These are phyloP conservation scores for Lepus timidus DNA, from an alignment of 2,113 vertebrate genomes.

Conservation along the genomic window DNA sequence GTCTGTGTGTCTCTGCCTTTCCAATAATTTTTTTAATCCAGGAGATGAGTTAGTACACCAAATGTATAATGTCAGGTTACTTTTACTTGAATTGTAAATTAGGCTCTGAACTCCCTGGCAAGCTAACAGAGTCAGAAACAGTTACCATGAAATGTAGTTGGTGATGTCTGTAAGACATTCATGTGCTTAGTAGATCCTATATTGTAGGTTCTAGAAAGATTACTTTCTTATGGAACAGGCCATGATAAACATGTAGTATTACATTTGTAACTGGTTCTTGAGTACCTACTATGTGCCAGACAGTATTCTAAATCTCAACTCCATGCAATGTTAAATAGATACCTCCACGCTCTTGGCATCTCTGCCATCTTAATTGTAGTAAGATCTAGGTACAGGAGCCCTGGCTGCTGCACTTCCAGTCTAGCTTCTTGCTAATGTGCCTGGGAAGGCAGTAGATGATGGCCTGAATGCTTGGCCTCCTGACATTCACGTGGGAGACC, in stretches of 20 bases:
- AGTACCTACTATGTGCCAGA: neutral
- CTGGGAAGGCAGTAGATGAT: too few species aligned
- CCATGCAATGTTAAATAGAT: neutral
- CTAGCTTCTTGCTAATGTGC: too few species aligned
- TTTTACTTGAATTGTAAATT: neutral
- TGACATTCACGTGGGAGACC: too few species aligned
- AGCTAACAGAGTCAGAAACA: neutral
- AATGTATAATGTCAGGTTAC: neutral
- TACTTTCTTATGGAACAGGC: slow-evolving; percentile 33
- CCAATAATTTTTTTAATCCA: neutral
- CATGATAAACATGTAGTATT: neutral
- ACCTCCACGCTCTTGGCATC: neutral
- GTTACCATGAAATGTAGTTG: neutral
- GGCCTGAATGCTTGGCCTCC: too few species aligned
- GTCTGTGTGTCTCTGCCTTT: too few species aligned
- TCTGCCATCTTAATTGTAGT: slow-evolving; percentile 5
- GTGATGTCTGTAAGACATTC: neutral
- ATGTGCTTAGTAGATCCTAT: slow-evolving; percentile 18
- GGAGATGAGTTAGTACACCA: neutral
- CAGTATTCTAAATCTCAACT: neutral
- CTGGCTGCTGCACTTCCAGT: too few species aligned
- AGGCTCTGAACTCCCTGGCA: neutral
- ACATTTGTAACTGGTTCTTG: slow-evolving; percentile 48
- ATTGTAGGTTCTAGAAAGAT: neutral
- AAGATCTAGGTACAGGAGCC: neutral